These are phyloP conservation scores for Chalcis sispes DNA, from an alignment of 2,888 invertebrate genomes.

Conservation along the genomic window DNA sequence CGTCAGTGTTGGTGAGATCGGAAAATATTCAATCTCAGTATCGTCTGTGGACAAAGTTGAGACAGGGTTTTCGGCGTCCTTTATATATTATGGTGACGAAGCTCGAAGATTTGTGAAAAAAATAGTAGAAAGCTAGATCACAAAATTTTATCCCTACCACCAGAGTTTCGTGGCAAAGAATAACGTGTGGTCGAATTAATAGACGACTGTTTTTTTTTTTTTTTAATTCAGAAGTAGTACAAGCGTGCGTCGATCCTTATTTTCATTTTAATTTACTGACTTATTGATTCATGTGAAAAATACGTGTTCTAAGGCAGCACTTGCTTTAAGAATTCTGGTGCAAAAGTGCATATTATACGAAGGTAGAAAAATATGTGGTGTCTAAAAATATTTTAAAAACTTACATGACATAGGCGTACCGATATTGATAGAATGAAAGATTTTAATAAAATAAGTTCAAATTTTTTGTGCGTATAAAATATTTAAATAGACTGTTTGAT, in stretches of 20 bases:
- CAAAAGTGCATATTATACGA: constrained; percentile 50
- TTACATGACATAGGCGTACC: constrained; percentile 49
- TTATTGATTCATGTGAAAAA: constrained; percentile 35
- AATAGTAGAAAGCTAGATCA: constrained; percentile 26
- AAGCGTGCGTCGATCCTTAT: constrained; percentile 55
- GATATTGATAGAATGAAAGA: constrained; percentile 52
- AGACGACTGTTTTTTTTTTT: constrained; percentile 32
- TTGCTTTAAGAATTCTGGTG: constrained; percentile 51
- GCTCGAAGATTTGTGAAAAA: constrained; percentile 25
- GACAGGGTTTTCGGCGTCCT: constrained; percentile 42
- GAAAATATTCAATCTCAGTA: constrained; percentile 88
- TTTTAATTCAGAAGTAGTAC: constrained; percentile 50
- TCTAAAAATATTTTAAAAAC: constrained; percentile 25
- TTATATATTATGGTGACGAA: constrained; percentile 32
- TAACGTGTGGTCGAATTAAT: constrained; percentile 29
- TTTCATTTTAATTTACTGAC: constrained; percentile 28
- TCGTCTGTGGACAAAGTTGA: constrained; percentile 80
- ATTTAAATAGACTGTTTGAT: constrained; percentile 3
- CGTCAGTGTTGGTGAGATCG: constrained; percentile 87
- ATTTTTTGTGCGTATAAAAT: constrained; percentile 1
- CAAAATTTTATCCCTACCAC: constrained; percentile 46
- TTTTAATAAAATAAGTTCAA: constrained; percentile 23
- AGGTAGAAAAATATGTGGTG: constrained; percentile 40
- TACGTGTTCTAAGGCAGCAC: constrained; percentile 38
- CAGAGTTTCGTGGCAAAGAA: constrained; percentile 40